Percentiles rank a stretch among this genome's conserved stretches.
phyloP scores from a whole-genome alignment of 2,797 vertebrate genomes.

The Tokudaia muenninki region DNA sequence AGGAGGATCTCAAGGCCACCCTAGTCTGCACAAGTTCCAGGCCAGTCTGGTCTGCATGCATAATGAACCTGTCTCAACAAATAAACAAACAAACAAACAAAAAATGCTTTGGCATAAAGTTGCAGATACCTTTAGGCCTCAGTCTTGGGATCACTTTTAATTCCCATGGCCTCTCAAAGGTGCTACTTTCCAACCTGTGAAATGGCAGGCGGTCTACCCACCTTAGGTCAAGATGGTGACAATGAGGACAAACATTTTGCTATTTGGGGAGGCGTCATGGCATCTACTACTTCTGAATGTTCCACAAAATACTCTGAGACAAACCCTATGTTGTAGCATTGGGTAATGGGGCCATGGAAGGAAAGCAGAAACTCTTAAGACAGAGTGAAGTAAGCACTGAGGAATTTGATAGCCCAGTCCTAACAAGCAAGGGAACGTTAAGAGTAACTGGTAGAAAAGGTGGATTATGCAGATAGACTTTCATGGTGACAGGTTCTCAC shows the following conservation, averaged over 20 bases:
- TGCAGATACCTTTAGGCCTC: no score
- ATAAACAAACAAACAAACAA: not conserved
- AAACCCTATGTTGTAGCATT: not conserved
- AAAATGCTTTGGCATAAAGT: not conserved
- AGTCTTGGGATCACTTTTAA: not conserved
- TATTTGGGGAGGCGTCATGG: not conserved
- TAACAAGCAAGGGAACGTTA: not conserved
- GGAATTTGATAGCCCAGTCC: not conserved
- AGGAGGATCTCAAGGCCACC: not conserved
- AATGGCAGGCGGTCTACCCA: not conserved
- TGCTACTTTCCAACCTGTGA: not conserved
- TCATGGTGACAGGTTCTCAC: not conserved
- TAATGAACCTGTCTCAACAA: not conserved
- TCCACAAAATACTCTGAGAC: not conserved
- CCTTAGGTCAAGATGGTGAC: no score
- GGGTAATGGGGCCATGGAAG: not conserved
- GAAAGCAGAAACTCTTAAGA: not conserved
- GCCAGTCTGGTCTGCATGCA: not conserved
- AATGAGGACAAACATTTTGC: not conserved
- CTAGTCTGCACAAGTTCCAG: not conserved
- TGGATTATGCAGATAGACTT: not conserved
- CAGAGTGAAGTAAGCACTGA: not conserved
- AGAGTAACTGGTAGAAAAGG: fast-evolving
- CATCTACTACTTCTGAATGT: no score
- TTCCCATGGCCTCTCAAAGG: not conserved